Evolutionary conservation across 2,888 invertebrate species (phyloP).

Genomic region (Hecatera dysodea): DNA sequence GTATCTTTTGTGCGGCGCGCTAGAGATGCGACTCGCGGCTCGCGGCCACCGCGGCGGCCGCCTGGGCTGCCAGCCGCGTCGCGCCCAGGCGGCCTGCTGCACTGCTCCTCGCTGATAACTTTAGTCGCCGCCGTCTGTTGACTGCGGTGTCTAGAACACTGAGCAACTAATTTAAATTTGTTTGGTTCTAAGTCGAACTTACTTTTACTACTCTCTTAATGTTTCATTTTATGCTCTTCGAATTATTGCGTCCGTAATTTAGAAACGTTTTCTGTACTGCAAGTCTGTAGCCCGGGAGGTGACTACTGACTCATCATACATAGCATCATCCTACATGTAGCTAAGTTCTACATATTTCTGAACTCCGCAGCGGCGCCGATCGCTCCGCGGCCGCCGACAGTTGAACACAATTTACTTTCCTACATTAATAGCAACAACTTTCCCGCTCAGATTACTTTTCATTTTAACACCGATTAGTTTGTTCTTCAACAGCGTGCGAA

Average conservation of each 20-base stretch:
- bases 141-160: slow-evolving; percentile 52
- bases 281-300: neutral
- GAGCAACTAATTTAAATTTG: slow-evolving; percentile 64
- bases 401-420: slow-evolving; percentile 39
- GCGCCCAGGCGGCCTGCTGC: slow-evolving; percentile 58
- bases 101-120: slow-evolving; percentile 48
- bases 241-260: slow-evolving; percentile 17
- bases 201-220: slow-evolving; percentile 8
- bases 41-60: slow-evolving; percentile 65
- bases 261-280: neutral
- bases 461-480: slow-evolving; percentile 50
- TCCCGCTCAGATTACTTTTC: slow-evolving; percentile 46
- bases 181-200: slow-evolving; percentile 40
- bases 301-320: too few species aligned
- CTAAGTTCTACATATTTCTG: neutral
- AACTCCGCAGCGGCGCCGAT: neutral
- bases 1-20: slow-evolving; percentile 83
- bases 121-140: slow-evolving; percentile 48
- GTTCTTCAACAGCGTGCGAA: slow-evolving; percentile 36
- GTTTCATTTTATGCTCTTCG: slow-evolving; percentile 36
- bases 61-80: slow-evolving; percentile 4
- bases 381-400: slow-evolving; percentile 21
- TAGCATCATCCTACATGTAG: too few species aligned
- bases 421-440: slow-evolving; percentile 28
- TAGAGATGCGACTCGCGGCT: slow-evolving; percentile 70